Evolutionary conservation across 2,113 vertebrate species (phyloP).

Genomic region (Nesoenas mayeri): DNA sequence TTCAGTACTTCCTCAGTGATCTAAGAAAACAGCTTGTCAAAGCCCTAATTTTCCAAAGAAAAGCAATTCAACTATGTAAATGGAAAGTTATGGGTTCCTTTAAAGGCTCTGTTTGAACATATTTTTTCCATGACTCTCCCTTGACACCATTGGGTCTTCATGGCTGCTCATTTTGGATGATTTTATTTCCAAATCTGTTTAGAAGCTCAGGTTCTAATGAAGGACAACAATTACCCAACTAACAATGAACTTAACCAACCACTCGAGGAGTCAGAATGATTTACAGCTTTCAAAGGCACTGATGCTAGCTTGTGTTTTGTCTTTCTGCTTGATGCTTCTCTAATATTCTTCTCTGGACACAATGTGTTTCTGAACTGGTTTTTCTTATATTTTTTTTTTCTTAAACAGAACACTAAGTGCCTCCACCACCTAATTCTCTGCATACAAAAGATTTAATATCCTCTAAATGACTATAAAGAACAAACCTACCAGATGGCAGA

Average conservation of each 20-base stretch:
- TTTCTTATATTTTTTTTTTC: not conserved
- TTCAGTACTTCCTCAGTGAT: not conserved
- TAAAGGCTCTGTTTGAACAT: not conserved
- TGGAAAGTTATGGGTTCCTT: not conserved
- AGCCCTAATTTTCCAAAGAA: not conserved
- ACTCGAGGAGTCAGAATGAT: constrained; percentile 27
- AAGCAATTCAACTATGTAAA: not conserved
- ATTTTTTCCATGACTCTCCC: not conserved
- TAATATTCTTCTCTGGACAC: constrained; percentile 58
- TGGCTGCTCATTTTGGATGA: constrained; percentile 12
- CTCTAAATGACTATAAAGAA: constrained; percentile 49
- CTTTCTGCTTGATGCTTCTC: constrained; percentile 55
- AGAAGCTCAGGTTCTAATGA: constrained; percentile 37
- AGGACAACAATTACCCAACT: constrained; percentile 41
- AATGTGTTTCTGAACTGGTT: constrained; percentile 38
- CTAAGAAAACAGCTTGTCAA: not conserved
- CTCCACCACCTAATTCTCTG: constrained; percentile 41
- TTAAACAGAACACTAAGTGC: constrained; percentile 28
- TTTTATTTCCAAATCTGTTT: constrained; percentile 48
- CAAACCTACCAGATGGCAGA: constrained; percentile 52
- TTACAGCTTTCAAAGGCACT: constrained; percentile 56
- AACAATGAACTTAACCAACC: constrained; percentile 53
- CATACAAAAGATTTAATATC: constrained; percentile 62
- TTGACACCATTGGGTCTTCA: constrained; percentile 7
- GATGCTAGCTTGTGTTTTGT: constrained; percentile 57